Percentiles rank a stretch among this genome's conserved stretches.
These are phyloP conservation scores for Drosophila flavopinicola DNA, from an alignment of 2,888 invertebrate species.

Conservation along the genomic window DNA sequence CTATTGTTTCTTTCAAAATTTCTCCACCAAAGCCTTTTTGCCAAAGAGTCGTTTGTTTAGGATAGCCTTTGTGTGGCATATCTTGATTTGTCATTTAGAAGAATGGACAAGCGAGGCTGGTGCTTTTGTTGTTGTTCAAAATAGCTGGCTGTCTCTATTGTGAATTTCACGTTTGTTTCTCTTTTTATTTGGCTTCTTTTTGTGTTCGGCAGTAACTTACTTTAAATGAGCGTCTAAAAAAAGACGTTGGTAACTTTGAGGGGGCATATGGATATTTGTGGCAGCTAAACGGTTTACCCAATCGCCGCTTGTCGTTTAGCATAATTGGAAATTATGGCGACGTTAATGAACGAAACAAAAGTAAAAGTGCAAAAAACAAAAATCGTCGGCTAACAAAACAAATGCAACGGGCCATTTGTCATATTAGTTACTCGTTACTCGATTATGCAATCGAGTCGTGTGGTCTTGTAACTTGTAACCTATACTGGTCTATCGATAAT, in stretches of 20 bases:
- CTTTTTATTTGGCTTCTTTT: conserved; percentile 3
- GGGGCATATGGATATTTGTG: conserved; percentile 21
- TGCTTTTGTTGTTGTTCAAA: no score
- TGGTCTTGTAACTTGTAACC: background rate
- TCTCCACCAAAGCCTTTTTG: background rate
- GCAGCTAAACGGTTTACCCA: conserved; percentile 53
- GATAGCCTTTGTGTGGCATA: background rate
- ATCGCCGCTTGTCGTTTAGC: conserved; percentile 53
- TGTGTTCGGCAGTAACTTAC: conserved; percentile 11
- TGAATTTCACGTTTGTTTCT: background rate
- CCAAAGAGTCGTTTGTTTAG: background rate
- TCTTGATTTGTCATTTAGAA: conserved; percentile 6
- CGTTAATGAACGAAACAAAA: conserved; percentile 69
- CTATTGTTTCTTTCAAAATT: background rate
- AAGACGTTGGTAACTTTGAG: conserved; percentile 9
- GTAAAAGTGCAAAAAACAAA: conserved; percentile 58
- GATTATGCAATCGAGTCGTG: conserved; percentile 26
- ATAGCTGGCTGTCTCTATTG: background rate
- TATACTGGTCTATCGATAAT: conserved; percentile 38
- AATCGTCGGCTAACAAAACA: conserved; percentile 1
- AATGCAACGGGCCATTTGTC: conserved; percentile 28
- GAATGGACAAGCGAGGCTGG: conserved; percentile 2
- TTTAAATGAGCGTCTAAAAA: background rate
- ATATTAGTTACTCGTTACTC: conserved; percentile 13
- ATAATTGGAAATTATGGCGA: conserved; percentile 51